phyloP scores from a whole-genome alignment of 2,888 invertebrate genomes.

The Andrena chrysosceles region DNA sequence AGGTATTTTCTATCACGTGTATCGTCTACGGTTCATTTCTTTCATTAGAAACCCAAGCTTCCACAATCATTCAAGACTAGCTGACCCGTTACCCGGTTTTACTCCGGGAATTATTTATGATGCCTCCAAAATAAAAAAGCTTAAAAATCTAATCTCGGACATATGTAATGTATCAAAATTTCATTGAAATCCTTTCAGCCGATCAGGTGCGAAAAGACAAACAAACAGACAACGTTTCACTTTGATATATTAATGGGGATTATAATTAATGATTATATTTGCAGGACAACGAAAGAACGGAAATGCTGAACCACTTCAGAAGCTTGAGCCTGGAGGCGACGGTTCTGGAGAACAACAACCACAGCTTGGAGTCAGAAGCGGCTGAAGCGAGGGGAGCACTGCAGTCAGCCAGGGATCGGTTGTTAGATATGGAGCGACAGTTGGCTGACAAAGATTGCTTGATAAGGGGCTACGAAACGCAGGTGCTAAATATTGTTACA shows the following conservation, averaged over 20 bases:
- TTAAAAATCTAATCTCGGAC: too few relatives aligned
- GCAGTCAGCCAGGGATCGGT: conserved; percentile 87
- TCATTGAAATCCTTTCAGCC: too few relatives aligned
- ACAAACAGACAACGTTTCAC: too few relatives aligned
- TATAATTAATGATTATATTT: not conserved
- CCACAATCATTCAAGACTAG: too few relatives aligned
- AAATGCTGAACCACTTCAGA: conserved; percentile 93
- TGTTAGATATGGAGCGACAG: conserved; percentile 89
- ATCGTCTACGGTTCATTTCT: too few relatives aligned
- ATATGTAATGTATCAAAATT: too few relatives aligned
- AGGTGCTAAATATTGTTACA: conserved; percentile 81
- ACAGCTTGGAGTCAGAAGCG: conserved; percentile 92
- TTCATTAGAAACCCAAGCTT: too few relatives aligned
- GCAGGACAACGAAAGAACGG: conserved; percentile 92
- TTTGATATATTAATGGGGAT: too few relatives aligned
- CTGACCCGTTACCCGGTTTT: too few relatives aligned
- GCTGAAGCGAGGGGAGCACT: conserved; percentile 88
- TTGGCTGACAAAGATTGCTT: conserved; percentile 86
- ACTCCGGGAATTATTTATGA: too few relatives aligned
- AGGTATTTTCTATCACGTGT: conserved; percentile 83
- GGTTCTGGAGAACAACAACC: conserved; percentile 91
- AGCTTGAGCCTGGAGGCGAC: conserved; percentile 92
- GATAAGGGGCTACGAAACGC: conserved; percentile 87
- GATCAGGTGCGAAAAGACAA: too few relatives aligned
- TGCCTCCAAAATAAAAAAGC: too few relatives aligned